These are phyloP conservation scores for Lepidochitona cinerea DNA, from an alignment of 2,888 invertebrate genomes.

Conservation along the genomic window DNA sequence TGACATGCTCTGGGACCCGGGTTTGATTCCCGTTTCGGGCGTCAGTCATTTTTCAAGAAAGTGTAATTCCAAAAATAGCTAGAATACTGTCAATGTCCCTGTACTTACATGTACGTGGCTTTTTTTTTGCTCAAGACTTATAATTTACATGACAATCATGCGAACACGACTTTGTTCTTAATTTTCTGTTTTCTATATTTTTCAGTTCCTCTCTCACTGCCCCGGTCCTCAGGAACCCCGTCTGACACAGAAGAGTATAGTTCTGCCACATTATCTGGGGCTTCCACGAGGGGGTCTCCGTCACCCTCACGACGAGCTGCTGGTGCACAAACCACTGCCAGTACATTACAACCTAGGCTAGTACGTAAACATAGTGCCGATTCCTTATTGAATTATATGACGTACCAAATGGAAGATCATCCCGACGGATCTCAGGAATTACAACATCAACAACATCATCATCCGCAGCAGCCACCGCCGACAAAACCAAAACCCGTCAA, in stretches of 20 bases:
- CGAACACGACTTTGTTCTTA: not conserved
- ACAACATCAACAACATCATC: constrained; percentile 25
- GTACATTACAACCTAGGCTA: constrained; percentile 19
- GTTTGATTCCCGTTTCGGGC: too few species aligned
- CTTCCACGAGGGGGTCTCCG: constrained; percentile 37
- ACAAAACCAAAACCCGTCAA: not conserved
- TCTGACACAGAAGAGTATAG: constrained; percentile 3
- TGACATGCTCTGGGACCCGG: too few species aligned
- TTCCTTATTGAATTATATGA: constrained; percentile 53
- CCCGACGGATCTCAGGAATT: constrained; percentile 35
- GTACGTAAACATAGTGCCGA: constrained; percentile 58
- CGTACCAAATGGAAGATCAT: constrained; percentile 56
- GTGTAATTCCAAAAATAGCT: too few species aligned
- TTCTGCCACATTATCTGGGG: not conserved
- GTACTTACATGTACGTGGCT: too few species aligned
- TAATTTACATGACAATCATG: not conserved
- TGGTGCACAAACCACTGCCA: constrained; percentile 51
- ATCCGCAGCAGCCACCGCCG: constrained; percentile 6
- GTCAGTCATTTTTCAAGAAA: too few species aligned
- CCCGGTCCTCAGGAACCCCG: not conserved
- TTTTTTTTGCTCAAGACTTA: too few species aligned
- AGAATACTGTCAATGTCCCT: too few species aligned
- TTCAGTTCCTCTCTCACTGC: constrained; percentile 6
- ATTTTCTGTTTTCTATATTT: not conserved
- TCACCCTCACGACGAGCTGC: constrained; percentile 44